A percentile compares a stretch with the other conserved stretches of the same genome.
These are phyloP conservation scores for Anguilla megastoma DNA, from an alignment of 2,797 vertebrate species.

Conservation along the genomic window DNA sequence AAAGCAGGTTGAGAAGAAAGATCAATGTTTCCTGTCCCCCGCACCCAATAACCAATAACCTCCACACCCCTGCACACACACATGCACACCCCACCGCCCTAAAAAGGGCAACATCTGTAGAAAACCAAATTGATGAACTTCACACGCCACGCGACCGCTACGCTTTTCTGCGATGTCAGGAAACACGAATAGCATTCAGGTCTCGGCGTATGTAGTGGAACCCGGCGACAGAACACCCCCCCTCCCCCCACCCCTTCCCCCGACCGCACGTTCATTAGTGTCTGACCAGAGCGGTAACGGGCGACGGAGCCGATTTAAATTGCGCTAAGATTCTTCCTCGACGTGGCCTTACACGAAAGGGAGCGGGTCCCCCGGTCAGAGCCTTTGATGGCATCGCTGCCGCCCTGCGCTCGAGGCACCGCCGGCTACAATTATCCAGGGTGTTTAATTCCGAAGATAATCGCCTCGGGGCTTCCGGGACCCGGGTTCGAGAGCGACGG, in stretches of 20 bases:
- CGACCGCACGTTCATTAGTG: not conserved
- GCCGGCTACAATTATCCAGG: not conserved
- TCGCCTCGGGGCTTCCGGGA: not conserved
- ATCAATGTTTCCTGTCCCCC: not conserved
- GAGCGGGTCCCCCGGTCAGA: not conserved
- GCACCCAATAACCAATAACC: no score
- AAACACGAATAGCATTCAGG: not conserved
- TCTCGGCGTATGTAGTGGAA: not conserved
- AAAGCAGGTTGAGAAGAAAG: not conserved
- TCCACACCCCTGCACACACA: not conserved
- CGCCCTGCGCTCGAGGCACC: not conserved
- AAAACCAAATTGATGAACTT: not conserved
- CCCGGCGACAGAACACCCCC: not conserved
- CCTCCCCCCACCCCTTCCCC: not conserved
- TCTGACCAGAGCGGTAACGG: not conserved
- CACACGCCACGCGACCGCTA: not conserved
- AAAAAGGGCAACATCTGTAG: not conserved
- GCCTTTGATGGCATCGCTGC: not conserved
- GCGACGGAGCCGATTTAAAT: not conserved
- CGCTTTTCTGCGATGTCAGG: not conserved
- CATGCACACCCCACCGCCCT: not conserved
- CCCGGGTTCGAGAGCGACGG: not conserved
- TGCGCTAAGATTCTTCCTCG: not conserved
- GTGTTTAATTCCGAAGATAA: constrained; percentile 21
- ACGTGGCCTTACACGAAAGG: not conserved